Evolutionary conservation across 2,797 vertebrate species (phyloP).

Genomic region (Dendrocincla fuliginosa): DNA sequence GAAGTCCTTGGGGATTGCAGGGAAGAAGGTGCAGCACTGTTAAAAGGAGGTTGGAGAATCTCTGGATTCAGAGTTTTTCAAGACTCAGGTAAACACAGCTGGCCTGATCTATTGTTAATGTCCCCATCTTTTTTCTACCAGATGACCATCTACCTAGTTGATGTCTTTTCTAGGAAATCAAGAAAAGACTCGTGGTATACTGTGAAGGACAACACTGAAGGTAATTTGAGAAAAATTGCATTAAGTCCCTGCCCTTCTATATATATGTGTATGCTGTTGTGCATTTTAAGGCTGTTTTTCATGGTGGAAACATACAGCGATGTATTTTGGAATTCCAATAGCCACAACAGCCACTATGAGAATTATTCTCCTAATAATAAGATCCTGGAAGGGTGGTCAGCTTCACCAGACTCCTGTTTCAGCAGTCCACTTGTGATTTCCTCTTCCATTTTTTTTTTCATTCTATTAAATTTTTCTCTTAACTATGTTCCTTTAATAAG

Average conservation of each 20-base stretch:
- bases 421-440: background rate
- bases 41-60: background rate
- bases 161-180: background rate
- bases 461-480: background rate
- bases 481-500: background rate
- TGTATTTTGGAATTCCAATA: background rate
- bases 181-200: background rate
- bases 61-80: background rate
- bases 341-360: background rate
- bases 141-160: background rate
- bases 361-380: background rate
- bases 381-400: background rate
- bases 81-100: background rate
- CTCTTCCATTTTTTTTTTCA: background rate
- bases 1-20: rapidly evolving
- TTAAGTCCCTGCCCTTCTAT: background rate
- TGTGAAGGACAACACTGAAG: background rate
- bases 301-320: background rate
- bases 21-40: background rate
- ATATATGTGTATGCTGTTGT: background rate
- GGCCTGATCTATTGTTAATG: background rate
- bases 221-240: background rate
- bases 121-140: background rate
- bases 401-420: background rate
- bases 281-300: background rate